Base-by-base conservation (phyloP, 92 coral and sea anemone genomes). In the Palythoa grandis region DNA sequence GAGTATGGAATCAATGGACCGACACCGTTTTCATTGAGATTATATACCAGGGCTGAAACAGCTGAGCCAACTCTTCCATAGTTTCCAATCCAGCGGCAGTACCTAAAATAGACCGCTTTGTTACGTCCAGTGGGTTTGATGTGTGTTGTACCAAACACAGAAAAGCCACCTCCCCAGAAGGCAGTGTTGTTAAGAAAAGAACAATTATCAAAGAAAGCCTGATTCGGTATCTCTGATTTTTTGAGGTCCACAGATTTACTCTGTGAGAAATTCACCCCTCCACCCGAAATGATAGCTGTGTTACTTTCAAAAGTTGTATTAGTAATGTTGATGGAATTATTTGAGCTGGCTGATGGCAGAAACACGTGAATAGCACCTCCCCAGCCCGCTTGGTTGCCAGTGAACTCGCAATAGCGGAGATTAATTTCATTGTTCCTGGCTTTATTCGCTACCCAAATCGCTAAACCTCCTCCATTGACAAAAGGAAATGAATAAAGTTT, bases 1-100 rank as follows among this genome's bases (percentile, higher is more conserved):
- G 76, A 82, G 47, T 63, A 91, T 15, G 98, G 95, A 7, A 86
- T 77, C 76, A 89, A 87, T 25, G 94, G 92, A 16, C 98, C 98
- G 50, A 94, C 83, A 35, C 88, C 94, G 84, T 94, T 93, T 54
- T 86, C 92, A 83, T 94, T 94, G 3, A 84, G 77, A 74, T 96
- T 94, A 74, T 87, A 84, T 71, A 96, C 86, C 53, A 86, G 89
- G 17, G 92, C 83, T 7, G 87, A 92, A 39, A 96, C 67, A 61
- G 96, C 98, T 29, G 98, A 93, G 60, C 98, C 98, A 6, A 96
- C 78, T 3, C 87, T 91, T 71, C 95, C 98, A 16, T 19, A n/a
- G 83, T 96, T 96, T 4, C 66, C 65, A 25, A 71, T 77, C 76
- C 89, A 70, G 40, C 40, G 63, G 82, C 95, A 92, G 29, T 77